Evolutionary conservation across 2,797 vertebrate species (phyloP), one percentile per base, ranked within the genome.

Genomic region (Coregonus ussuriensis): DNA sequence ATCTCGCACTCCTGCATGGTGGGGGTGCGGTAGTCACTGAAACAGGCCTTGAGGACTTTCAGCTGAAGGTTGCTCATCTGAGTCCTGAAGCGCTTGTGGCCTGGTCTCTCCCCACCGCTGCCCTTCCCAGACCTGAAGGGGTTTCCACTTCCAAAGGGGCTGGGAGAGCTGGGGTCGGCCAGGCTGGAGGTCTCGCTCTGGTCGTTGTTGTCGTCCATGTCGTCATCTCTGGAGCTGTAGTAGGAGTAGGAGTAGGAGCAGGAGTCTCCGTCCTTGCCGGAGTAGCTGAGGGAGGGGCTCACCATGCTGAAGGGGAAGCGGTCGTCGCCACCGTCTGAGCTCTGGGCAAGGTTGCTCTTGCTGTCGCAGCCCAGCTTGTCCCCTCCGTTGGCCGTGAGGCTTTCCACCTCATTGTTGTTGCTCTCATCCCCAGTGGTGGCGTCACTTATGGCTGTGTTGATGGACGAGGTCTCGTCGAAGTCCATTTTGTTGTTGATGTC

Each of bases 1-100:
- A 99, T 98, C 88, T 99, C 98, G 9, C 98, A 99, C 90, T 99
- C 98, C 92, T 99, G 98, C 98, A 99, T 99, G 81, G 98, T 99
- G 77, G 98, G 98, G 85, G 98, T 99, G 84, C 98, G 94, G 91
- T 99, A 99, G 92, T 99, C 98, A 85, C 96, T 97, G 86, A 99
- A 99, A 91, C 98, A 99, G 80, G 98, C 97, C 90, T 99, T 99
- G 77, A 99, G 96, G 77, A 99, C 96, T 93, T 99, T 99, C 63
- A 99, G 96, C 80, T 99, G 98, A 74, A 99, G 94, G 81, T 99
- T 99, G 93, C 97, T 99, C 98, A 99, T 99, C 87, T 99, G 98
- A 52, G 98, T 99, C 88, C 98, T 93, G 88, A 99, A 99, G 85
- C 98, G 95, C 91, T 99, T 99, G 93, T 99, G 97, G 73, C 97